A percentile compares a stretch with the other conserved stretches of the same genome.
Evolutionary conservation across 2,113 vertebrate species (phyloP).

Genomic region (Dunckerocampus dactyliophorus): DNA sequence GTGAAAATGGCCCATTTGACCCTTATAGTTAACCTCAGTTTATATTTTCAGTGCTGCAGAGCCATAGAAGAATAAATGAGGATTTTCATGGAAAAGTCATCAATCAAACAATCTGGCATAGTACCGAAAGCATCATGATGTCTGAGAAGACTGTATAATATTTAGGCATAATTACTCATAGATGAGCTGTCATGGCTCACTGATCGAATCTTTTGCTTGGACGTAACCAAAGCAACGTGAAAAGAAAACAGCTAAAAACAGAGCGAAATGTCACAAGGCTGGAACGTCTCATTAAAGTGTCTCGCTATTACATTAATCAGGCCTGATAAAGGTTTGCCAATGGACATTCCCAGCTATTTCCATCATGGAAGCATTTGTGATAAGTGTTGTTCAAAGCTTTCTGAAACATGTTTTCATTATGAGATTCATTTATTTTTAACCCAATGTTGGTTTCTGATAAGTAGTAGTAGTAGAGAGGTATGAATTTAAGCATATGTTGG

Average conservation of each 20-base stretch:
- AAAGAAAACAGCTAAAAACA: constrained; percentile 25
- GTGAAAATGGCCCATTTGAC: neutral
- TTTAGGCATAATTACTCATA: constrained; percentile 26
- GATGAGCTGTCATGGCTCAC: constrained; percentile 10
- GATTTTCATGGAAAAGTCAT: constrained; percentile 23
- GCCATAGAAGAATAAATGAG: constrained; percentile 3
- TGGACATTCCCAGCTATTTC: constrained; percentile 30
- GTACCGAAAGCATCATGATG: constrained; percentile 18
- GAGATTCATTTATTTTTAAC: neutral
- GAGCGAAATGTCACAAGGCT: constrained; percentile 30
- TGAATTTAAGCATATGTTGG: neutral
- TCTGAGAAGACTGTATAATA: constrained; percentile 13
- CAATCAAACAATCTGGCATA: constrained; percentile 8
- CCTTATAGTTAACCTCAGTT: neutral
- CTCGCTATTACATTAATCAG: constrained; percentile 47
- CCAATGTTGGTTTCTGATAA: neutral
- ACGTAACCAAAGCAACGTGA: constrained; percentile 44
- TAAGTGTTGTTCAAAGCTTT: constrained; percentile 14
- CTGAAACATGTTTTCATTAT: neutral
- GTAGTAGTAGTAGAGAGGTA: neutral
- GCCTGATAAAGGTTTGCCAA: constrained; percentile 40
- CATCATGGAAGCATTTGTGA: constrained; percentile 21
- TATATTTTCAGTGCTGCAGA: constrained; percentile 6
- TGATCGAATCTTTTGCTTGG: constrained; percentile 37
- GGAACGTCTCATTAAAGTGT: constrained; percentile 33